A percentile compares a stretch with the other conserved stretches of the same genome.
Conservation (phyloP, 1,140 invertebrate genomes). For the Drosophila setifemur region DNA sequence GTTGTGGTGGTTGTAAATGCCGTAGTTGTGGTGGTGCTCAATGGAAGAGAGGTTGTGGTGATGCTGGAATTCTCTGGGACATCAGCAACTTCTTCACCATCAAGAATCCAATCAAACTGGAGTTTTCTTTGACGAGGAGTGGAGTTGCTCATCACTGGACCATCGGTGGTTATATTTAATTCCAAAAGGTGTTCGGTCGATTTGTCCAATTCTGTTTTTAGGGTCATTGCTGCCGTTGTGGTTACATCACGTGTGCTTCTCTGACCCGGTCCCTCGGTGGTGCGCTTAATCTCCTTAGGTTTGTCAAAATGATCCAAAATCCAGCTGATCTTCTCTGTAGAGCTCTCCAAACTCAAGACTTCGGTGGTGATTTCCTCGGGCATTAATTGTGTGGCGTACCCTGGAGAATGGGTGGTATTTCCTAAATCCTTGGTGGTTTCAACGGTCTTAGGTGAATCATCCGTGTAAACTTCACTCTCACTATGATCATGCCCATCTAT, state of each 20-base stretch:
- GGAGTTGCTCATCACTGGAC: not conserved
- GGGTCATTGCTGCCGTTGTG: not conserved
- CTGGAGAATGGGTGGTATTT: not conserved
- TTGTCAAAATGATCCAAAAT: constrained; percentile 59
- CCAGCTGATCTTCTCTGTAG: constrained; percentile 52
- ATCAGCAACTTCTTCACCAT: constrained; percentile 21
- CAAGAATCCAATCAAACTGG: constrained; percentile 47
- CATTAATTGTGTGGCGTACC: not conserved
- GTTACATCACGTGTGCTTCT: constrained; percentile 4
- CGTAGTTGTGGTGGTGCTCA: not conserved
- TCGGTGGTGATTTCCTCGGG: not conserved
- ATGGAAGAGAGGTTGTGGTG: not conserved
- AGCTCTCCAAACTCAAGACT: constrained; percentile 1
- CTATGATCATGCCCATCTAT: constrained; percentile 67
- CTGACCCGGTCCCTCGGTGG: constrained; percentile 28
- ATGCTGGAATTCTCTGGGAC: not conserved
- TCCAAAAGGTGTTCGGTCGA: not conserved
- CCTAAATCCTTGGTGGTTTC: not conserved
- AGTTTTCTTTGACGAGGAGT: constrained; percentile 14
- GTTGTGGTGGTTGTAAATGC: not conserved
- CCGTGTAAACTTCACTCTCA: constrained; percentile 42
- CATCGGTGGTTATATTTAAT: not conserved
- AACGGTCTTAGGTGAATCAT: constrained; percentile 32
- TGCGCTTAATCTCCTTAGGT: constrained; percentile 56
- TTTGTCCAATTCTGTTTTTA: not conserved